Evolutionary conservation across 2,113 vertebrate species (phyloP), one percentile per base, ranked within the genome.

Genomic region (Rhinolophus ferrumequinum): DNA sequence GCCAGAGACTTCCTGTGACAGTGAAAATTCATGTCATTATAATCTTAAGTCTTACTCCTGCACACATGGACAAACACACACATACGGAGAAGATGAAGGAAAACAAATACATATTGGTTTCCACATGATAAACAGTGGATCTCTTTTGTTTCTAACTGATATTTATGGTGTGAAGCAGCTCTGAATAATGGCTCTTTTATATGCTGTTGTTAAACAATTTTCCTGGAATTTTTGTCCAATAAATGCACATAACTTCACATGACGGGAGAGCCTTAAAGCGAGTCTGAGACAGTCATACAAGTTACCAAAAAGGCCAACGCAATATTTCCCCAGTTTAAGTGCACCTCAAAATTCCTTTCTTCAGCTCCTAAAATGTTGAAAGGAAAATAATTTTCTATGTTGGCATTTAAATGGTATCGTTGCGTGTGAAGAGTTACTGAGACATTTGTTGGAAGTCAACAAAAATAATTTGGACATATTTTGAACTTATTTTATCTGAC

Each of bases 401-500:
- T 22, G 28, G 88, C 94, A 98, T 98, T 98, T 98, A 98, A 98
- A 97, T 73, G 38, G 91, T 95, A 96, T 95, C 64, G 8, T 97
- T 96, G 80, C 18, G 35, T 77, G 79, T 96, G 94, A 96, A 98
- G 97, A 98, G 94, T 97, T 97, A 98, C 98, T 94, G 97, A 95
- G 97, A 97, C 97, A 96, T 98, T 97, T 96, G 97, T 90, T 97
- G 96, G 97, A 98, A 98, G 98, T 98, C 98, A 98, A 98, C 95
- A 98, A 98, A 98, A 98, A 98, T 98, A 98, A 98, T 99, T 98
- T 98, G 98, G 98, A 98, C 98, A 97, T 98, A 98, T 98, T 98
- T 98, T 98, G 97, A 98, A 98, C 98, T 99, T 98, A 98, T 98
- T 99, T 98, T 99, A 98, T 99, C 98, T 98, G 98, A 98, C 97